Conservation (phyloP, 2,888 invertebrate species). For the Lysandra coridon region DNA sequence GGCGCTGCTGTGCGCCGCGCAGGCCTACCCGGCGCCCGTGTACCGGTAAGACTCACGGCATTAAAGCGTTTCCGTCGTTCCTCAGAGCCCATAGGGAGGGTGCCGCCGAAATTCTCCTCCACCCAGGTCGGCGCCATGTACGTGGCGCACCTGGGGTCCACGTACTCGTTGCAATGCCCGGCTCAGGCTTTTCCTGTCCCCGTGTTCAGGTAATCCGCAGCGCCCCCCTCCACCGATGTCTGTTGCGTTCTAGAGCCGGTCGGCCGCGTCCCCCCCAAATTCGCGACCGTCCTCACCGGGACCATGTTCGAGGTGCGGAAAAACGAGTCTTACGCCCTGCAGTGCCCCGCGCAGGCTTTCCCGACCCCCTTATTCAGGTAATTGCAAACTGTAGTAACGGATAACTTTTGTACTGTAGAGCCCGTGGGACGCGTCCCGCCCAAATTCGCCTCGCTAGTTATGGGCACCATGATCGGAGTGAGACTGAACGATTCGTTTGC, state of each 20-base stretch:
- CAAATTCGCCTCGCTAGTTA: conserved; percentile 83
- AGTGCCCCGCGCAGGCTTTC: conserved; percentile 86
- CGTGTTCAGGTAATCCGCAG: conserved; percentile 67
- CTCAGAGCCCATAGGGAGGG: conserved; percentile 72
- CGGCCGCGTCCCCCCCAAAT: conserved; percentile 76
- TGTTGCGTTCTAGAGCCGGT: conserved; percentile 51
- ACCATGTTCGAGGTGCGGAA: conserved; percentile 79
- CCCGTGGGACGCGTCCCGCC: conserved; percentile 85
- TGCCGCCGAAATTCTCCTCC: conserved; percentile 68
- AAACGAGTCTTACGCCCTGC: conserved; percentile 69
- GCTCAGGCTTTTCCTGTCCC: conserved; percentile 84
- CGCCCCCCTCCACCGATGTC: conserved; percentile 42
- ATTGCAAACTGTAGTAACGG: conserved; percentile 38
- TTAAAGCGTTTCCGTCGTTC: conserved; percentile 51
- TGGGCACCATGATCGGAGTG: conserved; percentile 81
- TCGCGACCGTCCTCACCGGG: conserved; percentile 76
- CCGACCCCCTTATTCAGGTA: conserved; percentile 80
- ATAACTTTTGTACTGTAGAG: conserved; percentile 67
- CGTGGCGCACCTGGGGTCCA: conserved; percentile 69
- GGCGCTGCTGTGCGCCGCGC: conserved; percentile 85
- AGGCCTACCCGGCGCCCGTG: conserved; percentile 85
- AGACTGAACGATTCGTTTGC: conserved; percentile 71
- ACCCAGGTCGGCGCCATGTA: conserved; percentile 80
- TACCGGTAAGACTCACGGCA: conserved; percentile 82
- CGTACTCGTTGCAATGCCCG: conserved; percentile 84